phyloP scores from a whole-genome alignment of 2,797 vertebrate species.

The Lithobates pipiens region DNA sequence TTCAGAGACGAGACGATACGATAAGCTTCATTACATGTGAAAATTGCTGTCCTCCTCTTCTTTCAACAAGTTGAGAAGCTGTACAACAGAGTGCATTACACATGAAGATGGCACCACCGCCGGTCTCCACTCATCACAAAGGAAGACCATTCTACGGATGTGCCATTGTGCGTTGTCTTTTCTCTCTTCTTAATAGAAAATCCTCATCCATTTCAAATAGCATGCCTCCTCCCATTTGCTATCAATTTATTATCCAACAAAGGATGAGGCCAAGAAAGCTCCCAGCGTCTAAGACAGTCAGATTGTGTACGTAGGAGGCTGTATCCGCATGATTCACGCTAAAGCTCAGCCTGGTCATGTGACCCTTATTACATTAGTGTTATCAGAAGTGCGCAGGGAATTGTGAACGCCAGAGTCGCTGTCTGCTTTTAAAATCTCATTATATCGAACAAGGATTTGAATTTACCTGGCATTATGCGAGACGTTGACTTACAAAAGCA shows the following conservation, averaged over 20 bases:
- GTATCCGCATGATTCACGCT: constrained; percentile 11
- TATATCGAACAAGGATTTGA: constrained; percentile 49
- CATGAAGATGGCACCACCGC: background rate
- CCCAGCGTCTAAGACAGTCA: background rate
- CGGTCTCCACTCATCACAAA: background rate
- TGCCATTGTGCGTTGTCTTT: constrained; percentile 6
- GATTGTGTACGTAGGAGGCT: background rate
- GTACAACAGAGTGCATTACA: background rate
- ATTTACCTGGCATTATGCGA: constrained; percentile 43
- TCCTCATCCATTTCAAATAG: constrained; percentile 3
- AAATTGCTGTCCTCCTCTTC: constrained; percentile 18
- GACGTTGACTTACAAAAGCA: constrained; percentile 34
- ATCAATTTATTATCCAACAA: background rate
- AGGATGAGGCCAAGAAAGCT: background rate
- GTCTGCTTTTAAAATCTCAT: constrained; percentile 53
- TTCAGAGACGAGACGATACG: too few species aligned
- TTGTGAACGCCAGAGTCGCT: constrained; percentile 34
- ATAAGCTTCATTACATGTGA: constrained; percentile 24
- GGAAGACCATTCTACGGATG: constrained; percentile 7
- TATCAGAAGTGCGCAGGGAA: constrained; percentile 44
- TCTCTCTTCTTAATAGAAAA: constrained; percentile 32
- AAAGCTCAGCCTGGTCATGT: constrained; percentile 1
- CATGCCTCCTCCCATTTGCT: constrained; percentile 12
- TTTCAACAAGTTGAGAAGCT: background rate
- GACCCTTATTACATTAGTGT: constrained; percentile 34